A percentile compares a stretch with the other conserved stretches of the same genome.
Conservation (phyloP, 2,797 vertebrate genomes). For the Rachycentron canadum region DNA sequence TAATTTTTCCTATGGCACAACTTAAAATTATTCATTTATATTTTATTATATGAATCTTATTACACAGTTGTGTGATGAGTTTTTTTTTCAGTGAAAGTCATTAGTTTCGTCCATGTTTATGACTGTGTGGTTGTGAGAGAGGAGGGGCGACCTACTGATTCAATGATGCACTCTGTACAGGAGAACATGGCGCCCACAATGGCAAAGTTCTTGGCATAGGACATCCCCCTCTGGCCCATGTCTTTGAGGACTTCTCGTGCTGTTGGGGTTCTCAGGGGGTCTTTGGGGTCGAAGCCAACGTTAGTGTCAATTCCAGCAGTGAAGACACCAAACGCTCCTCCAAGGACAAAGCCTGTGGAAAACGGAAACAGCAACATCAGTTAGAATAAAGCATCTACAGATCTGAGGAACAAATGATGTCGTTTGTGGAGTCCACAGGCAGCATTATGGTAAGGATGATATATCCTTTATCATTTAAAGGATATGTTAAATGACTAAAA, state of each 20-base stretch:
- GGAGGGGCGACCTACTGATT: constrained; percentile 91
- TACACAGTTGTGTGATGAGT: neutral
- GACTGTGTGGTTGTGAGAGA: neutral
- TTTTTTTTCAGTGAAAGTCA: neutral
- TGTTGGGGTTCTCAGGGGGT: constrained; percentile 93
- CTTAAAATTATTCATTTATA: neutral
- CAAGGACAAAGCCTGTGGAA: constrained; percentile 93
- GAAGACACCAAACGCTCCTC: constrained; percentile 97
- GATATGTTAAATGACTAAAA: neutral
- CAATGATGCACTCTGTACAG: constrained; percentile 96
- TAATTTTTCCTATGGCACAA: neutral
- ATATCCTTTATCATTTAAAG: too few species aligned
- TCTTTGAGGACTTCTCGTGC: constrained; percentile 96
- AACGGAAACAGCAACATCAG: neutral
- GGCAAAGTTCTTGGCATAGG: constrained; percentile 98
- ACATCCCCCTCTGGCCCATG: constrained; percentile 98
- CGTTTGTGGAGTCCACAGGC: neutral
- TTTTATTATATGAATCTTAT: neutral
- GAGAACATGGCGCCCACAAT: constrained; percentile 99
- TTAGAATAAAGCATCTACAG: neutral
- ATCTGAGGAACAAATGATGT: neutral
- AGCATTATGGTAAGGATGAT: neutral
- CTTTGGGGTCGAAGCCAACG: constrained; percentile 96
- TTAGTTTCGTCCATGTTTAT: neutral
- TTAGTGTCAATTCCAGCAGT: constrained; percentile 98